These are phyloP conservation scores for Micrasema minimum DNA, from an alignment of 1,140 invertebrate species.

Conservation along the genomic window DNA sequence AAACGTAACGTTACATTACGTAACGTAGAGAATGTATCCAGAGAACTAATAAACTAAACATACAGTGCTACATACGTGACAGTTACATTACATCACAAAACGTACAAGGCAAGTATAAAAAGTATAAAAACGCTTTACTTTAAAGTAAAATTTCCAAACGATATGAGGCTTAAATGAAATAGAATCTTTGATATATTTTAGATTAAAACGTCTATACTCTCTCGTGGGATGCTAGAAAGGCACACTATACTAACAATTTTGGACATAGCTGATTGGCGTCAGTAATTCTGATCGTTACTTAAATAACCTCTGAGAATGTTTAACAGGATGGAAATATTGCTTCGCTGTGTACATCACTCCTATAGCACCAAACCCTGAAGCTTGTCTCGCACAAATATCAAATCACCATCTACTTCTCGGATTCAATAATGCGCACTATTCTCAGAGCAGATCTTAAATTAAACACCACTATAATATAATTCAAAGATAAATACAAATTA, in stretches of 20 bases:
- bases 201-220: conserved; percentile 48
- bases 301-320: conserved; percentile 37
- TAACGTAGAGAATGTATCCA: not conserved
- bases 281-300: conserved; percentile 30
- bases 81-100: conserved; percentile 17
- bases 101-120: conserved; percentile 46
- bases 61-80: not conserved
- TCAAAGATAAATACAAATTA: conserved; percentile 28
- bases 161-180: conserved; percentile 39
- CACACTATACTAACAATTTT: conserved; percentile 53
- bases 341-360: conserved; percentile 8
- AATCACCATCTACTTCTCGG: not conserved
- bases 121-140: conserved; percentile 44
- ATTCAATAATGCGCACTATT: conserved; percentile 30
- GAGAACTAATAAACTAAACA: conserved; percentile 2
- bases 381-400: conserved; percentile 25
- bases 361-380: conserved; percentile 36
- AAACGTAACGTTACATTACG: not conserved
- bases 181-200: conserved; percentile 48
- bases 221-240: conserved; percentile 48
- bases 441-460: conserved; percentile 45
- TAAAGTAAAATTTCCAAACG: conserved; percentile 33
- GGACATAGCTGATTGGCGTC: conserved; percentile 46
- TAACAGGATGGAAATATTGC: not conserved
- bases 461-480: conserved; percentile 37